Conservation (phyloP, 2,113 vertebrate genomes). For the Toxotes chatareus region DNA sequence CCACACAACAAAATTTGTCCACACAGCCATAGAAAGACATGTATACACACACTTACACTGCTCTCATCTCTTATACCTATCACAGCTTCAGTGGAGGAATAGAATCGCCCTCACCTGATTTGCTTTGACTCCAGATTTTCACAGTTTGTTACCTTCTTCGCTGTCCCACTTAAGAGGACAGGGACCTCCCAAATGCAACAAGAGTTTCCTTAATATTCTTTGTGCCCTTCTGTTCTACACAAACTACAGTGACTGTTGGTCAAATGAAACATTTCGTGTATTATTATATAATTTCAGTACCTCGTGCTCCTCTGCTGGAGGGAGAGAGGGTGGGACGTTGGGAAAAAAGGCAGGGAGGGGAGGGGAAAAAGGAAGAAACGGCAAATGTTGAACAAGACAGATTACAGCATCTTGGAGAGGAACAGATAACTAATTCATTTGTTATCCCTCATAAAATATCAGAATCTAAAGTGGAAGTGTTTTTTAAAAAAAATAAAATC, state of each 20-base stretch:
- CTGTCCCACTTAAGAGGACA: constrained; percentile 12
- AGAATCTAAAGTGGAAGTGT: constrained; percentile 2
- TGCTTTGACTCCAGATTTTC: constrained; percentile 38
- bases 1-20: no score
- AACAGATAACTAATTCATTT: background rate
- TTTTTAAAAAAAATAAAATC: background rate
- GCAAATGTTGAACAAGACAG: background rate
- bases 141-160: background rate
- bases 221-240: background rate
- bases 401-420: constrained; percentile 18
- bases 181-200: background rate
- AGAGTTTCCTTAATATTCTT: constrained; percentile 3
- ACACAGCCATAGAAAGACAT: no score
- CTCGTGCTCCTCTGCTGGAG: constrained; percentile 29
- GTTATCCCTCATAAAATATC: constrained; percentile 3
- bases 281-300: constrained; percentile 31
- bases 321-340: constrained; percentile 17
- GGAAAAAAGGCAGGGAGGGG: constrained; percentile 16
- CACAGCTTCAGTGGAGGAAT: background rate
- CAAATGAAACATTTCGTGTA: constrained; percentile 28
- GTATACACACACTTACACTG: constrained; percentile 8
- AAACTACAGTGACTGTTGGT: background rate
- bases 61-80: background rate
- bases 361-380: constrained; percentile 13
- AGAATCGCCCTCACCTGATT: constrained; percentile 32